Evolutionary conservation across 2,113 vertebrate genomes (phyloP).

Genomic region (Micronycteris hirsuta): DNA sequence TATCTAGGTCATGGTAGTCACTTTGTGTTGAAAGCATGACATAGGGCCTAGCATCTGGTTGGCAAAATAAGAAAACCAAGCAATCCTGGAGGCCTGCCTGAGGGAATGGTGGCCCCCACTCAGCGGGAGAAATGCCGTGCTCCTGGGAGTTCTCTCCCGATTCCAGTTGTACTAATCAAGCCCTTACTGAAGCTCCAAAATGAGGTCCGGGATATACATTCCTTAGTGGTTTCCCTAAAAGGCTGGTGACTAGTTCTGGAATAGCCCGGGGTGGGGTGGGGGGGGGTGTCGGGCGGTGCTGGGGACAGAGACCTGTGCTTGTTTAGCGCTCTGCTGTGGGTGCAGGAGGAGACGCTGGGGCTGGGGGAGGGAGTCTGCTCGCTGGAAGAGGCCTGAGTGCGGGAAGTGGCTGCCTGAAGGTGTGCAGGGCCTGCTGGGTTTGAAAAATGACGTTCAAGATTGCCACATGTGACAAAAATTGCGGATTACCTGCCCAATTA

Average conservation of each 20-base stretch:
- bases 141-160: background rate
- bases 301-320: background rate
- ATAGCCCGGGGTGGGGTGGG: too few species aligned
- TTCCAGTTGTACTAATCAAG: background rate
- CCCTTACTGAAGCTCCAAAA: background rate
- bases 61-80: background rate
- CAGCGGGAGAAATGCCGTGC: background rate
- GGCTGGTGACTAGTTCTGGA: background rate
- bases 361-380: background rate
- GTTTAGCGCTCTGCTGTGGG: background rate
- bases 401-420: background rate
- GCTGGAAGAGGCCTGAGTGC: background rate
- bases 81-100: background rate
- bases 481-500: background rate
- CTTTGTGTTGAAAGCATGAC: background rate
- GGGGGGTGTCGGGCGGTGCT: fast-evolving
- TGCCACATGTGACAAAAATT: background rate
- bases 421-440: background rate
- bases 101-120: background rate
- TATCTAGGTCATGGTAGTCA: background rate
- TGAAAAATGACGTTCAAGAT: background rate
- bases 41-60: background rate
- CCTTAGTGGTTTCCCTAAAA: background rate
- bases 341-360: background rate
- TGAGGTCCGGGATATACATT: background rate